These are phyloP conservation scores for Sebastes schlegelii DNA, from an alignment of 2,113 vertebrate species.

Conservation along the genomic window DNA sequence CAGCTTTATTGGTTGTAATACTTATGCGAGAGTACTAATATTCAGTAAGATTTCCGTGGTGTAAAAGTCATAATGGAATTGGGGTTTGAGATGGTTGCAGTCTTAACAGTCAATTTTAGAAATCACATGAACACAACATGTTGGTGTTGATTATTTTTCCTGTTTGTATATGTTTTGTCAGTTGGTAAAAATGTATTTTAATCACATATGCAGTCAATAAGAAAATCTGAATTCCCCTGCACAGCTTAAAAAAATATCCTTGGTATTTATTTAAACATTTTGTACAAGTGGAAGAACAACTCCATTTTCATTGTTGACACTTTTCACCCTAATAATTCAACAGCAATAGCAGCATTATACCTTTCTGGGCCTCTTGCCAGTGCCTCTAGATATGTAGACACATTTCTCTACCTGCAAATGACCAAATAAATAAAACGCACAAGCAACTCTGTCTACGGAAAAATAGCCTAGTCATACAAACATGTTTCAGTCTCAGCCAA, in stretches of 20 bases:
- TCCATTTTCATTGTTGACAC: background rate
- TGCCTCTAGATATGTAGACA: slow-evolving; percentile 22
- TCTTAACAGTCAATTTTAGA: background rate
- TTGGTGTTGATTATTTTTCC: background rate
- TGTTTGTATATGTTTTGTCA: background rate
- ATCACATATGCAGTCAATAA: background rate
- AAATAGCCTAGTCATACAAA: background rate
- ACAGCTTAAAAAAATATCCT: background rate
- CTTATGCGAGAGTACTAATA: background rate
- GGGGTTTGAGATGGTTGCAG: too few relatives aligned
- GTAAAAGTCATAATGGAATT: background rate
- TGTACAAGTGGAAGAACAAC: background rate
- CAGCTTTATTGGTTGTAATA: background rate
- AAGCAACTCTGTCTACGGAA: background rate
- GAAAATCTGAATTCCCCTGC: background rate
- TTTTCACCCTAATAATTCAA: background rate
- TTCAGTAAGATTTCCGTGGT: background rate
- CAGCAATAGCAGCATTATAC: background rate
- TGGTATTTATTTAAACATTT: background rate
- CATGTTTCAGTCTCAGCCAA: background rate
- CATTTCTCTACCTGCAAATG: slow-evolving; percentile 1
- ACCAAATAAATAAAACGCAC: background rate
- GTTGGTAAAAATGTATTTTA: background rate
- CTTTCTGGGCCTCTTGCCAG: slow-evolving; percentile 41
- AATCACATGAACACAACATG: background rate